These are phyloP conservation scores for Glyphotaelius pellucidus DNA, from an alignment of 2,888 invertebrate genomes.

Conservation along the genomic window DNA sequence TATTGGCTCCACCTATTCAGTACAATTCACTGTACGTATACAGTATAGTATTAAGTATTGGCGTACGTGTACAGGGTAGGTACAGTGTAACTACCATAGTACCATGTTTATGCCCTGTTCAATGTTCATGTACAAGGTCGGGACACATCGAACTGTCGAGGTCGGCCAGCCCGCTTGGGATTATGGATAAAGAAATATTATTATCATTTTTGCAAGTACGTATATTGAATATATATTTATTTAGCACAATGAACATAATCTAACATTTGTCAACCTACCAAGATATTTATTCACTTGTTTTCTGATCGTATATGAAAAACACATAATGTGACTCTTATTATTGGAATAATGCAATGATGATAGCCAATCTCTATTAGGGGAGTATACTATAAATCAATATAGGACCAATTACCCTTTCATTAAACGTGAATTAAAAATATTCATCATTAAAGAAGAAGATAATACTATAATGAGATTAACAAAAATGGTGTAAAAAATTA, in stretches of 20 bases:
- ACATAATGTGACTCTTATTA: neutral
- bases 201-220: neutral
- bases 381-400: too few species aligned
- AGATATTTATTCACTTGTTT: neutral
- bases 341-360: too few species aligned
- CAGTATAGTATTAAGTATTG: too few species aligned
- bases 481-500: too few species aligned
- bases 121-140: neutral
- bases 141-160: neutral
- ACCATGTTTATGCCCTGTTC: neutral
- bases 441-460: too few species aligned
- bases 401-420: too few species aligned
- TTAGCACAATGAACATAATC: neutral
- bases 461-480: too few species aligned
- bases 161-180: neutral
- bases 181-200: slow-evolving; percentile 2
- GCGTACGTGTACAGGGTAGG: neutral
- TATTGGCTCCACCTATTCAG: neutral
- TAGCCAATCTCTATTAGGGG: too few species aligned
- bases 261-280: neutral
- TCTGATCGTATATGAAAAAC: neutral
- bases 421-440: too few species aligned
- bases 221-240: neutral
- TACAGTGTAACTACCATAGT: neutral
- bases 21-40: neutral